Base-by-base conservation (phyloP, 2,113 vertebrate species). In the Crotalus tigris region DNA sequence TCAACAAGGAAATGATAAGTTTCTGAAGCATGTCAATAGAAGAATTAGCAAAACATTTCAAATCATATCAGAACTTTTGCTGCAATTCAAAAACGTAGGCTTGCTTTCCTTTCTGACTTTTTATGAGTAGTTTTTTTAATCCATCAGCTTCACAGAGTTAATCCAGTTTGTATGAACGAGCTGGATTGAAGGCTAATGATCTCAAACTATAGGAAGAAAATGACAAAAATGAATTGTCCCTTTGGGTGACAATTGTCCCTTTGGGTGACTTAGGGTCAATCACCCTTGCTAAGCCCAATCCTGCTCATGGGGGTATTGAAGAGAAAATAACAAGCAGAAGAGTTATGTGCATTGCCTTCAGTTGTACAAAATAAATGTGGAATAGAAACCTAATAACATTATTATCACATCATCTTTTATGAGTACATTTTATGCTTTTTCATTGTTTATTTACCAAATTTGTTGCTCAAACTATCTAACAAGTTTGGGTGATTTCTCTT, bases 1-100 rank as follows among this genome's bases (percentile, higher is more conserved):
- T 93, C 94, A 95, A 93, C 92, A 90, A 96, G 88, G 49, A 95
- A 92, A 95, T 55, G 33, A 89, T 81, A 92, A 11, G 75, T 90
- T 94, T 93, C 87, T 90, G 91, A 39, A 89, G 58, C 49, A 13
- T 53, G 17, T 81, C 64, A 57, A 92, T 10, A 39, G 4, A 12
- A 89, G 44, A 3, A 9, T 93, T 90, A 93, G 1, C 51, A 51
- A 61, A 94, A 94, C 54, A 4, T 19, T 49, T 5, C 6, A 91
- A 0, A 5, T 1, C 0, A 12, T 0, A 0, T 29, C 92, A 90
- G 8, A 93, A 94, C 49, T 91, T 95, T 92, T 7, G 46, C 86
- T 1, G 17, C 69, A 93, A 51, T 29, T 58, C 39, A n/a, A 58
- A 92, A 85, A 69, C 39, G 59, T 57, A 88, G 55, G 24, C 19